A percentile compares a stretch with the other conserved stretches of the same genome.
Conservation (phyloP, 2,888 invertebrate species). For the Himalopsyche anomala region DNA sequence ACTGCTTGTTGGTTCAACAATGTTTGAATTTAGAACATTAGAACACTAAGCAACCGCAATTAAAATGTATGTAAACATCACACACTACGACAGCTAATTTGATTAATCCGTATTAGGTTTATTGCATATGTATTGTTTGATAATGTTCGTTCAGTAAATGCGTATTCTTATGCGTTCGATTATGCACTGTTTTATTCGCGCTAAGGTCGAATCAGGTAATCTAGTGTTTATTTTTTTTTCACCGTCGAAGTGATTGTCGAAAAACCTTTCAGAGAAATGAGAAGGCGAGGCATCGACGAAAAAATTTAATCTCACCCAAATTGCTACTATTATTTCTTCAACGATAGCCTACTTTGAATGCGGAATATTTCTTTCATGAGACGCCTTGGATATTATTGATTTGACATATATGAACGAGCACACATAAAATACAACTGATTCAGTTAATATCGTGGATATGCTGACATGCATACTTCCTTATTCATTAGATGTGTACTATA, state of each 20-base stretch:
- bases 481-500: not conserved
- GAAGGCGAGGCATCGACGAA: slow-evolving; percentile 19
- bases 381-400: slow-evolving; percentile 22
- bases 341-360: slow-evolving; percentile 2
- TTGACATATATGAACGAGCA: not conserved
- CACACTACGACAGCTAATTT: not conserved
- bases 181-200: slow-evolving; percentile 1
- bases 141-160: not conserved
- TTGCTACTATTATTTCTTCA: slow-evolving; percentile 10
- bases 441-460: not conserved
- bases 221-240: not conserved
- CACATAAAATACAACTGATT: not conserved
- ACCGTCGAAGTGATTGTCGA: not conserved
- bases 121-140: not conserved
- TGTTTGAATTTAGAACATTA: no score
- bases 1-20: no score
- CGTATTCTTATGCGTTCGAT: not conserved
- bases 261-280: slow-evolving; percentile 31
- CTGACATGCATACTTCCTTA: not conserved
- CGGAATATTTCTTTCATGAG: not conserved
- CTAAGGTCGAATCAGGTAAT: not conserved
- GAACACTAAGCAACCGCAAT: no score
- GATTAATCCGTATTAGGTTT: not conserved
- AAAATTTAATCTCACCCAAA: slow-evolving; percentile 24
- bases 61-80: not conserved